Conservation (phyloP, 1,140 invertebrate genomes). For the Colletes gigas region DNA sequence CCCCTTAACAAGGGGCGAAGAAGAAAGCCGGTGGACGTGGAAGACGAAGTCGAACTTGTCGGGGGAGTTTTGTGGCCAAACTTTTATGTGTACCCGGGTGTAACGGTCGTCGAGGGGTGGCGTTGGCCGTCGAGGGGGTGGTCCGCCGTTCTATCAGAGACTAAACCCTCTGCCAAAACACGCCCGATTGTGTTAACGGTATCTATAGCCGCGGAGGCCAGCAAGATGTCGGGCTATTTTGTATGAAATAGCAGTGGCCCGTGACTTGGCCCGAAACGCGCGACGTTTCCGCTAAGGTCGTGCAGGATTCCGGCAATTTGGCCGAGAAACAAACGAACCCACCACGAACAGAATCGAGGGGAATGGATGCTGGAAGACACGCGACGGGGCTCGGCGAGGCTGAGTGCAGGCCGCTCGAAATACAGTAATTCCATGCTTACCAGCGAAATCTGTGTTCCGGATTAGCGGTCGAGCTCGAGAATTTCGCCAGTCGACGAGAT, state of each 20-base stretch:
- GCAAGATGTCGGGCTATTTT: constrained; percentile 53
- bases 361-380: background rate
- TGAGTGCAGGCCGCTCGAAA: no score
- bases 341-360: constrained; percentile 20
- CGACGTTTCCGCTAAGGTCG: constrained; percentile 46
- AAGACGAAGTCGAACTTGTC: background rate
- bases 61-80: constrained; percentile 48
- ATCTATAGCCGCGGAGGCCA: constrained; percentile 22
- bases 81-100: constrained; percentile 47
- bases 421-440: no score
- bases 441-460: no score
- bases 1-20: no score
- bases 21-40: background rate
- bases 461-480: no score
- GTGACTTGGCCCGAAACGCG: constrained; percentile 65
- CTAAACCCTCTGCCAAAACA: constrained; percentile 56
- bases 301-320: constrained; percentile 62
- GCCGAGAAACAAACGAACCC: constrained; percentile 64
- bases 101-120: constrained; percentile 15
- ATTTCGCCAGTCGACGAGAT: no score
- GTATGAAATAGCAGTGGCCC: constrained; percentile 62
- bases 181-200: constrained; percentile 62
- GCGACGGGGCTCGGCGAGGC: background rate
- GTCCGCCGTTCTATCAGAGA: background rate
- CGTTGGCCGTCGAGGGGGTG: background rate